These are phyloP conservation scores for Actinostola sp. DNA, from an alignment of 92 coral and sea anemone species.

Conservation along the genomic window DNA sequence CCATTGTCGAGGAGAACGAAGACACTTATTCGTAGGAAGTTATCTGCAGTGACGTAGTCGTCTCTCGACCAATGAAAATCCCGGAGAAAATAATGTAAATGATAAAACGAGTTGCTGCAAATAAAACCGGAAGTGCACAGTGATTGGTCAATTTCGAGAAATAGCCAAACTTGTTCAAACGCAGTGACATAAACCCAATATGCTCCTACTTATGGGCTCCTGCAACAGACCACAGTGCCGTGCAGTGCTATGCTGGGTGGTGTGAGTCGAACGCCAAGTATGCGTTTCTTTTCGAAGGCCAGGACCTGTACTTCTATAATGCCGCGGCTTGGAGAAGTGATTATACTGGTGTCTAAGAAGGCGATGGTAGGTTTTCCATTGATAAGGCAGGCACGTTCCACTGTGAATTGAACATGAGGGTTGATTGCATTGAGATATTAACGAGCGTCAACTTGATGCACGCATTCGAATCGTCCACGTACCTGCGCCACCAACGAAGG, in stretches of 20 bases:
- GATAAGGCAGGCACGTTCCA: not conserved
- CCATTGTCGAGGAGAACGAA: too few relatives aligned
- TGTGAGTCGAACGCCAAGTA: slow-evolving; percentile 30
- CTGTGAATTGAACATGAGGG: slow-evolving; percentile 24
- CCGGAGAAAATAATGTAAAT: too few relatives aligned
- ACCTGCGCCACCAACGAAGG: slow-evolving; percentile 26
- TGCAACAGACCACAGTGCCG: too few relatives aligned
- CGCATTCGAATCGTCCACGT: slow-evolving; percentile 25
- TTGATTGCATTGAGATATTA: slow-evolving; percentile 11
- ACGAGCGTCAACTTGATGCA: slow-evolving; percentile 10
- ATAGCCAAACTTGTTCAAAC: too few relatives aligned
- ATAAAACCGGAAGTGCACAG: too few relatives aligned
- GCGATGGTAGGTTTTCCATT: slow-evolving; percentile 15
- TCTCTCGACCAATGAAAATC: too few relatives aligned
- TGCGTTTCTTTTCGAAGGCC: slow-evolving; percentile 28
- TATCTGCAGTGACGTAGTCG: too few relatives aligned
- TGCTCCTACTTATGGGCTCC: too few relatives aligned
- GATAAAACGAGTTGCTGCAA: too few relatives aligned
- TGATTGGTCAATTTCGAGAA: too few relatives aligned
- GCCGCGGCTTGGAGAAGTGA: not conserved
- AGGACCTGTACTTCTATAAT: slow-evolving; percentile 6
- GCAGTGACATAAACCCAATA: too few relatives aligned
- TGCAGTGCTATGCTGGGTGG: slow-evolving; percentile 21
- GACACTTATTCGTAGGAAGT: too few relatives aligned
- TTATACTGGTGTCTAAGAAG: slow-evolving; percentile 7